phyloP scores from a whole-genome alignment of 2,888 invertebrate species.

The Camponotus fellah region DNA sequence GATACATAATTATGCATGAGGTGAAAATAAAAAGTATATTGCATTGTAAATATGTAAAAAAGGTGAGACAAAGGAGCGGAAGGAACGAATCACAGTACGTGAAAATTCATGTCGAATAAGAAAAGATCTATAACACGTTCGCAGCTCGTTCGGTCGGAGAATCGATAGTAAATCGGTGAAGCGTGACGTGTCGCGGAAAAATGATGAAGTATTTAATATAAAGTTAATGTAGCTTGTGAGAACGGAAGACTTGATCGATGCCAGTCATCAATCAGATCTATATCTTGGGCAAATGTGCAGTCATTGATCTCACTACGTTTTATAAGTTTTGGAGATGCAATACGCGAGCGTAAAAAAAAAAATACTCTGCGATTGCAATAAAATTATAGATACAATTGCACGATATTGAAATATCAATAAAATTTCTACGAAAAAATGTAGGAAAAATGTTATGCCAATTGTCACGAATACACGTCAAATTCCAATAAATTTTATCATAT shows the following conservation, averaged over 20 bases:
- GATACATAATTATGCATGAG: background rate
- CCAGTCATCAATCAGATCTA: slow-evolving; percentile 73
- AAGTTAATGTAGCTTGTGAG: slow-evolving; percentile 71
- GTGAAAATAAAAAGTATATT: background rate
- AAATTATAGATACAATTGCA: background rate
- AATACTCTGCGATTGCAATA: background rate
- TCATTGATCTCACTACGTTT: slow-evolving; percentile 19
- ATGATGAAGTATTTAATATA: slow-evolving; percentile 80
- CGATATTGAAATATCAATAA: background rate
- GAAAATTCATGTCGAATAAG: slow-evolving; percentile 34
- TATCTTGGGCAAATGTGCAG: slow-evolving; percentile 49
- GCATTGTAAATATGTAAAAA: background rate
- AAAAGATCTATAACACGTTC: slow-evolving; percentile 22
- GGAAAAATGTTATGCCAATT: background rate
- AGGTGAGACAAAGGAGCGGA: background rate
- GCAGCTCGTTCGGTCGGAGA: slow-evolving; percentile 12
- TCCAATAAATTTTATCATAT: background rate
- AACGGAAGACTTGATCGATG: slow-evolving; percentile 74
- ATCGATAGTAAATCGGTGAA: slow-evolving; percentile 53
- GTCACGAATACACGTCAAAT: background rate
- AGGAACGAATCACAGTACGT: background rate
- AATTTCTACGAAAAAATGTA: background rate
- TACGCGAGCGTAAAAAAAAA: background rate
- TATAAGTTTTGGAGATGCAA: background rate
- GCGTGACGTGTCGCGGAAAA: slow-evolving; percentile 62